Evolutionary conservation across 2,113 vertebrate genomes (phyloP).

Genomic region (Chloebia gouldiae): DNA sequence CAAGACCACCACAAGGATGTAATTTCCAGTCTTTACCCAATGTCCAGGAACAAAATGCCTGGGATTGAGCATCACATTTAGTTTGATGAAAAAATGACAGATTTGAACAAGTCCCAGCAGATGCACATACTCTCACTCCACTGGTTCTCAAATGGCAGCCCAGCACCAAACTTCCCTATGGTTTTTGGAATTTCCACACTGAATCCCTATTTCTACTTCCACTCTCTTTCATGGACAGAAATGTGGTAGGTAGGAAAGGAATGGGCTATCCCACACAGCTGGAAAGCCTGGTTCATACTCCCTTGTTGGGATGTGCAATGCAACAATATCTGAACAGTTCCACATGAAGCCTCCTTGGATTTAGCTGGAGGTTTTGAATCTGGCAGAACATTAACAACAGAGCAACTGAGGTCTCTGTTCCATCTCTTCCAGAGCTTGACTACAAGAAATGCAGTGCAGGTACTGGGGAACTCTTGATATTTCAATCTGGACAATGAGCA

Average conservation of each 20-base stretch:
- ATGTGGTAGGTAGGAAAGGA: background rate
- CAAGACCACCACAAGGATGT: background rate
- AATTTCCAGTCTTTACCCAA: background rate
- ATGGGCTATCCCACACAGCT: background rate
- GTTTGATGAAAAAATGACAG: background rate
- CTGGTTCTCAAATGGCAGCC: background rate
- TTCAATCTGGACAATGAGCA: background rate
- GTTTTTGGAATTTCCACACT: background rate
- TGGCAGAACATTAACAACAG: background rate
- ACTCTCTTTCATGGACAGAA: background rate
- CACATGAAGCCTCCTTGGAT: background rate
- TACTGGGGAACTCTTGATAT: background rate
- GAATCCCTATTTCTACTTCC: background rate
- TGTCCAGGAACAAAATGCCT: background rate
- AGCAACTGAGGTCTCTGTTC: background rate
- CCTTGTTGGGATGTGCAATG: background rate
- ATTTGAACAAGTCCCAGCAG: background rate
- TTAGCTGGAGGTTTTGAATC: background rate
- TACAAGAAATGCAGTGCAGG: background rate
- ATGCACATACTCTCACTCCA: background rate
- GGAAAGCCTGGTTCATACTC: background rate
- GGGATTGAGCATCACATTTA: background rate
- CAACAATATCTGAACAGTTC: background rate
- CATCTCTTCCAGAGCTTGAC: background rate
- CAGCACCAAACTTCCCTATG: background rate